phyloP scores from a whole-genome alignment of 2,797 vertebrate species.

The Pampus argenteus region DNA sequence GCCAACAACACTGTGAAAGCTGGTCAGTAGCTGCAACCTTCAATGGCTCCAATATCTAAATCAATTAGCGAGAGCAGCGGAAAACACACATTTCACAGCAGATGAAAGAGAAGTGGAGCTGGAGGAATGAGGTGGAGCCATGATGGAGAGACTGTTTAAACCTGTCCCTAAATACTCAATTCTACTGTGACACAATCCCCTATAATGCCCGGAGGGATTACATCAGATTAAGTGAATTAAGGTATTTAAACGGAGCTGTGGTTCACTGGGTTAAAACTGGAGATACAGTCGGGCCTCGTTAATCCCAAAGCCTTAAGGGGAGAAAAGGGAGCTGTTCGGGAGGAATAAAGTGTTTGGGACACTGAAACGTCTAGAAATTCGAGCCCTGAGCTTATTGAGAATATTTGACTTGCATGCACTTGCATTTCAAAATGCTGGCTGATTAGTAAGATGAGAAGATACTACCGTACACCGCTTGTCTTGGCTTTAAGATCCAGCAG shows the following conservation, averaged over 20 bases:
- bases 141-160: slow-evolving; percentile 68
- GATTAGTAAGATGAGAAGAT: slow-evolving; percentile 70
- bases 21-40: slow-evolving; percentile 51
- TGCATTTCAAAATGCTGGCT: slow-evolving; percentile 58
- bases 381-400: slow-evolving; percentile 58
- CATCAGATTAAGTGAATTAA: slow-evolving; percentile 83
- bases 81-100: slow-evolving; percentile 58
- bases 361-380: slow-evolving; percentile 62
- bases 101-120: slow-evolving; percentile 58
- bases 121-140: slow-evolving; percentile 39
- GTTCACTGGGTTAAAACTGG: slow-evolving; percentile 79
- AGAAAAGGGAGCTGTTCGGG: slow-evolving; percentile 24
- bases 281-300: slow-evolving; percentile 63
- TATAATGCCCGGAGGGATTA: slow-evolving; percentile 81
- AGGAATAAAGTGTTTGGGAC: slow-evolving; percentile 44
- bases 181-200: slow-evolving; percentile 77
- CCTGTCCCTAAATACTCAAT: slow-evolving; percentile 71
- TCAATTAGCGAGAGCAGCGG: slow-evolving; percentile 52
- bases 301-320: slow-evolving; percentile 63
- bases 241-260: slow-evolving; percentile 78
- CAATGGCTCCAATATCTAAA: slow-evolving; percentile 43
- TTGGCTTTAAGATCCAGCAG: slow-evolving; percentile 24
- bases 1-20: slow-evolving; percentile 49
- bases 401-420: slow-evolving; percentile 74
- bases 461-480: slow-evolving; percentile 19